Percentiles rank a stretch among this genome's conserved stretches.
Evolutionary conservation across 2,888 invertebrate species (phyloP).

Genomic region (Cantharis rustica): DNA sequence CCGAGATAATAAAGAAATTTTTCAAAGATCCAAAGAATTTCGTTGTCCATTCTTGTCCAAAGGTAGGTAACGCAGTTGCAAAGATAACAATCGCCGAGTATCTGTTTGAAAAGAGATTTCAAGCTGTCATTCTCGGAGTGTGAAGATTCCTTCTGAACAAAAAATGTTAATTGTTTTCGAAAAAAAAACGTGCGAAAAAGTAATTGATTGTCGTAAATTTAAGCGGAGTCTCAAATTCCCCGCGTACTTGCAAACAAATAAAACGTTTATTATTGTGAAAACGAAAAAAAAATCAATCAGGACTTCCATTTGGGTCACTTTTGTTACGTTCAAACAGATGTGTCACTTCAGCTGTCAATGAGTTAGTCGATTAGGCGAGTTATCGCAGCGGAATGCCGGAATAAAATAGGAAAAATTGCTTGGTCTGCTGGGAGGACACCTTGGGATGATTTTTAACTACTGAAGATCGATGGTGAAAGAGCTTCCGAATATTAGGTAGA

Average conservation of each 20-base stretch:
- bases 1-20: background rate
- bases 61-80: constrained; percentile 16
- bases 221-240: background rate
- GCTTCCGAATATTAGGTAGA: constrained; percentile 37
- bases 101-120: constrained; percentile 16
- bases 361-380: constrained; percentile 37
- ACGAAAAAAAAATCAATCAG: constrained; percentile 46
- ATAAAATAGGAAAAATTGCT: background rate
- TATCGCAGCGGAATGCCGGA: background rate
- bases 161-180: background rate
- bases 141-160: constrained; percentile 1
- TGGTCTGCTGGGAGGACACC: constrained; percentile 34
- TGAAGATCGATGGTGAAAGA: constrained; percentile 42
- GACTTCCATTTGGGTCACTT: constrained; percentile 49
- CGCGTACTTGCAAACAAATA: background rate
- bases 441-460: constrained; percentile 40
- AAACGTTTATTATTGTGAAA: constrained; percentile 5
- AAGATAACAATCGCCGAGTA: constrained; percentile 20
- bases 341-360: constrained; percentile 54
- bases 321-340: constrained; percentile 50
- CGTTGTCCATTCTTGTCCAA: constrained; percentile 16
- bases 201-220: too few relatives aligned
- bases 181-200: background rate
- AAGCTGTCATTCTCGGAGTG: constrained; percentile 2
- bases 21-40: constrained; percentile 16